These are phyloP conservation scores for Pongo abelii DNA, from an alignment of 2,113 vertebrate species.

Conservation along the genomic window DNA sequence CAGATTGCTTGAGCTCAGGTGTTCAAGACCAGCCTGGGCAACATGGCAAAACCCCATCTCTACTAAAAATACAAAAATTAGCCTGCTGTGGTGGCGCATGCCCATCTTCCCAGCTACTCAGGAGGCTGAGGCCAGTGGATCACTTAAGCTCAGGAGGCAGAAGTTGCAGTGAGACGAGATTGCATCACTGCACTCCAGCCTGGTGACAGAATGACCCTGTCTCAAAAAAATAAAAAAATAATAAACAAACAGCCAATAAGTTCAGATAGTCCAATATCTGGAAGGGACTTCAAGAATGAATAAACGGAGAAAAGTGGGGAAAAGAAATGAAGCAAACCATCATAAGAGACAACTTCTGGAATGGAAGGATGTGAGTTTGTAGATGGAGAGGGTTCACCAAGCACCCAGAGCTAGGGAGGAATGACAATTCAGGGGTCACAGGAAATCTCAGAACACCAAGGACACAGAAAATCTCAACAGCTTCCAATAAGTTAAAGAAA, in stretches of 20 bases:
- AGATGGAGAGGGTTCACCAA: not conserved
- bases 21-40: no score
- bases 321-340: not conserved
- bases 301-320: not conserved
- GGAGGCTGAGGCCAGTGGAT: no score
- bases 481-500: not conserved
- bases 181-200: no score
- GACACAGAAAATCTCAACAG: not conserved
- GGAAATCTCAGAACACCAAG: not conserved
- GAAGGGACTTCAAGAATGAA: slow-evolving; percentile 2
- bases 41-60: no score
- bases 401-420: not conserved
- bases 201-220: no score
- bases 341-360: not conserved
- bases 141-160: no score
- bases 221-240: no score
- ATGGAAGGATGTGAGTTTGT: not conserved
- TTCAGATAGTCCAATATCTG: not conserved
- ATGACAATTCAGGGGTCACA: not conserved
- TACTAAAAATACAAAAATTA: no score
- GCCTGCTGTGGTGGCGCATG: no score
- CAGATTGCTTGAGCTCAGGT: no score
- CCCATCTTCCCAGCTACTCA: no score
- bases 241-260: not conserved
- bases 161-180: no score